phyloP scores from a whole-genome alignment of 2,113 vertebrate genomes.

The Cephalopterus ornatus region DNA sequence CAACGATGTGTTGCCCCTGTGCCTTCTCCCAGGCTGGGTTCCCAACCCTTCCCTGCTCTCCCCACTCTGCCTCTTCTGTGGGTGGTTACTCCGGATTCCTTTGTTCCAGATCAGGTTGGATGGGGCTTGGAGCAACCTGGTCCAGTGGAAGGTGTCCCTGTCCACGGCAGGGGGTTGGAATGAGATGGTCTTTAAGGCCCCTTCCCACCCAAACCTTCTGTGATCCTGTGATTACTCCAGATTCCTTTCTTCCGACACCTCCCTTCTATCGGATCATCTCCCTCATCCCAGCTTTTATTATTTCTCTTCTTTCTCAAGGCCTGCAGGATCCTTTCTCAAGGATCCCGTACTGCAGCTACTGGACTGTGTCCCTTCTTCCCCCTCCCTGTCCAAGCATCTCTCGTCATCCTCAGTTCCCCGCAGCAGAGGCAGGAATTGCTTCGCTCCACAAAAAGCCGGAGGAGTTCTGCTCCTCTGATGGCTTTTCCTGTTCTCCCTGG shows the following conservation, averaged over 20 bases:
- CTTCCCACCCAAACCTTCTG: neutral
- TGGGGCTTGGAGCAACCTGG: rapidly evolving
- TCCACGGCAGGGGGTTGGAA: neutral
- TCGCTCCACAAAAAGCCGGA: neutral
- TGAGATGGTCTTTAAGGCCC: neutral
- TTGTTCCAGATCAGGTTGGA: neutral
- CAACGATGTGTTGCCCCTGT: neutral
- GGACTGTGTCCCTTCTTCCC: neutral
- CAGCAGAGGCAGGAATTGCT: neutral
- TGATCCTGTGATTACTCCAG: neutral
- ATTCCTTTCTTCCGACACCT: neutral
- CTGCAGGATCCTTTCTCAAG: neutral
- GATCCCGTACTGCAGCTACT: neutral
- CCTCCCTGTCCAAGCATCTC: neutral
- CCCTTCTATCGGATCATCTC: neutral
- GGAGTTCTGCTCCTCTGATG: neutral
- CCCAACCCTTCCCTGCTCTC: neutral
- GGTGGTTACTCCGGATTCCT: neutral
- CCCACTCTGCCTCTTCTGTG: neutral
- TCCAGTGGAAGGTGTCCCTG: neutral
- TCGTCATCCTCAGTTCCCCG: neutral
- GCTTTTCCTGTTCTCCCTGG: neutral
- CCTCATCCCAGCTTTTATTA: neutral
- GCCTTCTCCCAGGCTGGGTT: neutral
- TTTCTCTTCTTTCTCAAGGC: neutral